phyloP scores from a whole-genome alignment of 2,888 invertebrate species.

The Octodonta nipae region DNA sequence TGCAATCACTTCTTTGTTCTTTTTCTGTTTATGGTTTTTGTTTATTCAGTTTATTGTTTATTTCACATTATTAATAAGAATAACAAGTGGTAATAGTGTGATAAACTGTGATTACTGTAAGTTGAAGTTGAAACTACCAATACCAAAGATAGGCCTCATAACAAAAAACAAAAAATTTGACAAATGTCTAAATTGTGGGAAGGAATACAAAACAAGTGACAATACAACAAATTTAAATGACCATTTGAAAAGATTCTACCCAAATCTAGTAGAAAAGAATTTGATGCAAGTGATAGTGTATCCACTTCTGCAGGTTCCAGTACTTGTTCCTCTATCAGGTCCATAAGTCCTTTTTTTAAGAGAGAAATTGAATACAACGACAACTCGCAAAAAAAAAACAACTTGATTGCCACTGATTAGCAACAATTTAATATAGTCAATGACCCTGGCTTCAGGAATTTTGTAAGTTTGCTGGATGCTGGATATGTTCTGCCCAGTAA shows the following conservation, averaged over 20 bases:
- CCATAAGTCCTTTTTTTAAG: constrained; percentile 10
- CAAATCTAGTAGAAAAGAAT: no score
- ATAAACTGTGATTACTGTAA: no score
- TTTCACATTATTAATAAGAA: no score
- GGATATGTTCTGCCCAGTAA: constrained; percentile 4
- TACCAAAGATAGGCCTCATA: no score
- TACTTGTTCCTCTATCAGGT: constrained; percentile 2
- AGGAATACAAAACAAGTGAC: constrained; percentile 9
- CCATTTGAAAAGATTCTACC: constrained; percentile 8
- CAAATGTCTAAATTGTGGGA: constrained; percentile 8
- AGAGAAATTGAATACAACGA: constrained; percentile 6
- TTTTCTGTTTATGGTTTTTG: no score
- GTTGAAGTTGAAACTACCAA: no score
- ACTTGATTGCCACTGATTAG: constrained; percentile 5
- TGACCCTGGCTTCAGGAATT: constrained; percentile 5
- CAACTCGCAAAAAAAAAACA: constrained; percentile 8
- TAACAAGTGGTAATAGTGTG: no score
- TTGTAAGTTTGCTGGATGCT: constrained; percentile 3
- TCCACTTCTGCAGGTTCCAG: no score
- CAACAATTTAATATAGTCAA: constrained; percentile 6
- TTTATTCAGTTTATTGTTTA: no score
- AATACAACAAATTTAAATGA: constrained; percentile 10
- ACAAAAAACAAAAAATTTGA: constrained; percentile 11
- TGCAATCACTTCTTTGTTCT: no score
- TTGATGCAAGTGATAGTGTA: no score